Base-by-base conservation (phyloP, 2,888 invertebrate genomes). In the Arrhopalites spinosus region DNA sequence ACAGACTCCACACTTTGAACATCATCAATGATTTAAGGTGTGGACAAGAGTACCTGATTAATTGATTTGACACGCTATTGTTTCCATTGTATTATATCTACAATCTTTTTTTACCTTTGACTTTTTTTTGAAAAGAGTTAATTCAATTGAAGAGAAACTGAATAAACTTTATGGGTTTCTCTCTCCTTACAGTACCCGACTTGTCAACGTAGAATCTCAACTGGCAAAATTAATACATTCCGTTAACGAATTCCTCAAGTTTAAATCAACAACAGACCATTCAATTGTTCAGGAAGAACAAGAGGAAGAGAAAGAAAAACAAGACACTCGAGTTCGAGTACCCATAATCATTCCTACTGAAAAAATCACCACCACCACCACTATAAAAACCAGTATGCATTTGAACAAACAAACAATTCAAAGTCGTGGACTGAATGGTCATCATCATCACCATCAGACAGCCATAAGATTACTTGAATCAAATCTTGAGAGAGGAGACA, bases 401-500 rank as follows among this genome's bases (percentile, higher is more conserved):
- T 3, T 36, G 36, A 11, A 36, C 11, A 36, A 36, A 36, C 36
- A 20, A 59, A 25, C 67, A 15, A 25, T 59, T 11, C 20, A 11
- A 45, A 68, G 67, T 45, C 43, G 67, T 68, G 45, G 45, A 47
- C 67, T 43, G 25, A 25, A 43, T 23, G 47, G 47, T n/a, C 11
- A 53, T 36, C 45, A 30, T 43, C n/a, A 53, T 53, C n/a, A n/a
- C n/a, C 20, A 53, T 20, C 53, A 50, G 13, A 11, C 73, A 2
- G 45, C 47, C 30, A 30, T 30, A 25, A 61, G 75, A 11, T 68
- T 76, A 53, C 53, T 78, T 3, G 82, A 82, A 64, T 77, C 78
- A 17, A 82, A 82, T 73, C 66, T 82, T 50, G 82, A 80, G 36
- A 74, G 82, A 23, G 82, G 82, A 47, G 82, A 82, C 30, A 82